Evolutionary conservation across 2,888 invertebrate genomes (phyloP).

Genomic region (Cetonia aurata): DNA sequence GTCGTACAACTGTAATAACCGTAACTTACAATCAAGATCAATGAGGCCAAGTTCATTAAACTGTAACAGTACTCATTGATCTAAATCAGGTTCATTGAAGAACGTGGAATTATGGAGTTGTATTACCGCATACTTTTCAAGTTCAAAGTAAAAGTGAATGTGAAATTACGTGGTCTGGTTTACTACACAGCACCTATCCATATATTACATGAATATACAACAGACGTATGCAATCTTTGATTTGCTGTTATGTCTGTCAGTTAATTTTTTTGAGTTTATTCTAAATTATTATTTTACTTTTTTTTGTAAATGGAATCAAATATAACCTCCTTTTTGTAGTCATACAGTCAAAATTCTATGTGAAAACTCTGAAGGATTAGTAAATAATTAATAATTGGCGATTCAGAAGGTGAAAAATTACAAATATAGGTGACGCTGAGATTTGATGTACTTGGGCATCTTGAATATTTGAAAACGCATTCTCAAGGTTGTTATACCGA

Average conservation of each 20-base stretch:
- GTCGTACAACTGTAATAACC: constrained; percentile 15
- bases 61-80: constrained; percentile 27
- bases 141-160: constrained; percentile 36
- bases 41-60: constrained; percentile 35
- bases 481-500: constrained; percentile 3
- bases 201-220: neutral
- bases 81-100: constrained; percentile 31
- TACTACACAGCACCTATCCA: constrained; percentile 10
- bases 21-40: constrained; percentile 2
- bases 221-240: neutral
- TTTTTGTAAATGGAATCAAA: neutral
- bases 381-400: too few relatives aligned
- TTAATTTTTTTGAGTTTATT: too few relatives aligned
- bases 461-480: neutral
- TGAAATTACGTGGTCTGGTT: constrained; percentile 14
- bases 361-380: too few relatives aligned
- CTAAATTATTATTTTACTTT: too few relatives aligned
- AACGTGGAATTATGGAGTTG: constrained; percentile 24
- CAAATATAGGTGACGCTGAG: too few relatives aligned
- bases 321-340: neutral
- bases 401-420: too few relatives aligned
- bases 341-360: too few relatives aligned
- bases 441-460: neutral
- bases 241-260: too few relatives aligned
- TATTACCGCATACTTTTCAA: constrained; percentile 30